phyloP scores from a whole-genome alignment of 2,797 vertebrate genomes.

The Lagorchestes hirsutus region DNA sequence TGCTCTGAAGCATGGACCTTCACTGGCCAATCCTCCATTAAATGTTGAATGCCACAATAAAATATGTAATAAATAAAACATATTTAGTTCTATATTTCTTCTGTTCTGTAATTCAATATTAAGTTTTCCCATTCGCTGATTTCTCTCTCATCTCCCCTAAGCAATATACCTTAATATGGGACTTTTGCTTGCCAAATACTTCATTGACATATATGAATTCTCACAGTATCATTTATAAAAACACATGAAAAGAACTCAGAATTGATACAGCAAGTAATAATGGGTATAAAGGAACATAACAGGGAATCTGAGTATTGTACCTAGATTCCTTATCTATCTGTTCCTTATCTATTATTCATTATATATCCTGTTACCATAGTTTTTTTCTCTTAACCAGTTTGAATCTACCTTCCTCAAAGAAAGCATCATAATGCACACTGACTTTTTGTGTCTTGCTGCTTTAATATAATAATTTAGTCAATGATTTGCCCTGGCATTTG shows the following conservation, averaged over 20 bases:
- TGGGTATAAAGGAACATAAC: neutral
- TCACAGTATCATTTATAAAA: neutral
- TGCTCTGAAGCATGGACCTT: too few relatives aligned
- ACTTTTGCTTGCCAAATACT: conserved; percentile 33
- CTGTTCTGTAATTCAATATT: neutral
- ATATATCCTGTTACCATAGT: neutral
- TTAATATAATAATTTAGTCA: conserved; percentile 31
- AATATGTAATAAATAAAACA: conserved; percentile 12
- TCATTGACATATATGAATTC: neutral
- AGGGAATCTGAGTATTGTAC: too few relatives aligned
- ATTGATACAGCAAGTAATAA: neutral
- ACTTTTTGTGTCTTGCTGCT: neutral
- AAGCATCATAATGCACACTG: neutral
- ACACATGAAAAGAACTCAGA: conserved; percentile 12
- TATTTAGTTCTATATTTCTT: conserved; percentile 8
- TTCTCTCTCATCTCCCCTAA: conserved; percentile 8
- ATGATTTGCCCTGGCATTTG: neutral
- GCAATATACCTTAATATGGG: neutral
- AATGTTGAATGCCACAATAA: conserved; percentile 15
- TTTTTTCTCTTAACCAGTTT: neutral
- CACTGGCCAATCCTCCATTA: too few relatives aligned
- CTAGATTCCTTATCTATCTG: neutral
- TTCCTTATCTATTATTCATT: neutral
- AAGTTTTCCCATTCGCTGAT: neutral
- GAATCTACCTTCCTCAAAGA: neutral